phyloP scores from a whole-genome alignment of 2,797 vertebrate species.

The Lithobates pipiens region DNA sequence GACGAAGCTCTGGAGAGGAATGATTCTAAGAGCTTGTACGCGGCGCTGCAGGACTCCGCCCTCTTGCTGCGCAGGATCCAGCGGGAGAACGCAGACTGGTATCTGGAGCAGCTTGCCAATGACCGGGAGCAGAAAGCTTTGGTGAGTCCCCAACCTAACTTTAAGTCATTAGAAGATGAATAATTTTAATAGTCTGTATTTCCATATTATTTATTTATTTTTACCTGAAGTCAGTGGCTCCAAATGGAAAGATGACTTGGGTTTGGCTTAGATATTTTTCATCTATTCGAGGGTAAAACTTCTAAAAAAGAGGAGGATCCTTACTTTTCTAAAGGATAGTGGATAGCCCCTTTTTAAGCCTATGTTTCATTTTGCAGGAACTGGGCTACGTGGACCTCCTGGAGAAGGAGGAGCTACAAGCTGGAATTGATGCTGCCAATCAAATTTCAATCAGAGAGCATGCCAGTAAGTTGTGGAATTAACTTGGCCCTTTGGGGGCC shows the following conservation, averaged over 20 bases:
- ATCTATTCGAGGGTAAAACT: too few species aligned
- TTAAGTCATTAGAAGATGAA: too few species aligned
- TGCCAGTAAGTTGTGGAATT: conserved; percentile 69
- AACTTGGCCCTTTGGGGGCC: not conserved
- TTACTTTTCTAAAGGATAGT: too few species aligned
- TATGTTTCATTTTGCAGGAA: conserved; percentile 71
- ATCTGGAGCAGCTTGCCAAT: conserved; percentile 84
- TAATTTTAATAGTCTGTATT: too few species aligned
- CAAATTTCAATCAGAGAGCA: conserved; percentile 68
- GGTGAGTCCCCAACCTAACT: conserved; percentile 78
- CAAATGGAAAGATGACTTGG: too few species aligned
- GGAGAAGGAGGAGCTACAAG: conserved; percentile 86
- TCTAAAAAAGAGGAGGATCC: too few species aligned
- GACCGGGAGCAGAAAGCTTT: conserved; percentile 87
- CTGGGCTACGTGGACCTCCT: conserved; percentile 84
- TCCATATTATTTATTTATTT: too few species aligned
- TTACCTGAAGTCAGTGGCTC: too few species aligned
- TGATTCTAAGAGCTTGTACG: conserved; percentile 72
- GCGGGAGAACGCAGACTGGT: conserved; percentile 76
- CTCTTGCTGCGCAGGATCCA: conserved; percentile 79
- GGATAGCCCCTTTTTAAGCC: too few species aligned
- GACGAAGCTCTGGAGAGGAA: conserved; percentile 84
- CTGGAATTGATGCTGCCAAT: conserved; percentile 79
- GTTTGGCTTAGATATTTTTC: too few species aligned
- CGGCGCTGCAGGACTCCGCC: conserved; percentile 77